Conservation (phyloP, 2,113 vertebrate genomes). For the Festucalex cinctus region DNA sequence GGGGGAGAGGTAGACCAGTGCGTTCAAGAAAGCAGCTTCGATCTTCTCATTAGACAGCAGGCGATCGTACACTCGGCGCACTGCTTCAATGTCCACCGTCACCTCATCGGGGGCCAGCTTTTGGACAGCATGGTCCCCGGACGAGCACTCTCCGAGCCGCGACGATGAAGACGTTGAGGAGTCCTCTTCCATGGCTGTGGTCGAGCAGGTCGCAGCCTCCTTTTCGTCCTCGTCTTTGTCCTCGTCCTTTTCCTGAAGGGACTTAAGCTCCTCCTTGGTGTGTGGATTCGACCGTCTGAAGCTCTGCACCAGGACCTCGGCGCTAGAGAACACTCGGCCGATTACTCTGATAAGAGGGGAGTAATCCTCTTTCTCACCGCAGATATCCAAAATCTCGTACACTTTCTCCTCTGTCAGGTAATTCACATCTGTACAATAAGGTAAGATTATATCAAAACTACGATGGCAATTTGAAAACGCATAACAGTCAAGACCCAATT, state of each 20-base stretch:
- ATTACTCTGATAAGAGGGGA: slow-evolving; percentile 94
- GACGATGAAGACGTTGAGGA: slow-evolving; percentile 73
- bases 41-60: slow-evolving; percentile 94
- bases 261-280: slow-evolving; percentile 97
- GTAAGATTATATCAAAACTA: neutral
- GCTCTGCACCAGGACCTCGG: slow-evolving; percentile 93
- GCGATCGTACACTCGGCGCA: slow-evolving; percentile 89
- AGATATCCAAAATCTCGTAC: slow-evolving; percentile 92
- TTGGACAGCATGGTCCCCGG: slow-evolving; percentile 81
- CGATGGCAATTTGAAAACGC: neutral
- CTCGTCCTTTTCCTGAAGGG: slow-evolving; percentile 94
- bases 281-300: slow-evolving; percentile 91
- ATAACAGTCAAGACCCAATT: neutral
- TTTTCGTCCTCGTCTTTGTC: slow-evolving; percentile 98
- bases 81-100: slow-evolving; percentile 92
- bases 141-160: slow-evolving; percentile 75
- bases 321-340: slow-evolving; percentile 92
- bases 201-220: slow-evolving; percentile 76
- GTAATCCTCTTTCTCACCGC: slow-evolving; percentile 90
- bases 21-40: slow-evolving; percentile 97
- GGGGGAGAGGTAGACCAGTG: slow-evolving; percentile 95
- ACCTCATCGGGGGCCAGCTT: slow-evolving; percentile 88
- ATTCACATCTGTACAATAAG: slow-evolving; percentile 80
- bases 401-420: slow-evolving; percentile 94
- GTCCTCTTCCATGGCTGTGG: slow-evolving; percentile 90